Evolutionary conservation across 2,888 invertebrate genomes (phyloP), one percentile per base, ranked within the genome.

Genomic region (Piscicola geometra): DNA sequence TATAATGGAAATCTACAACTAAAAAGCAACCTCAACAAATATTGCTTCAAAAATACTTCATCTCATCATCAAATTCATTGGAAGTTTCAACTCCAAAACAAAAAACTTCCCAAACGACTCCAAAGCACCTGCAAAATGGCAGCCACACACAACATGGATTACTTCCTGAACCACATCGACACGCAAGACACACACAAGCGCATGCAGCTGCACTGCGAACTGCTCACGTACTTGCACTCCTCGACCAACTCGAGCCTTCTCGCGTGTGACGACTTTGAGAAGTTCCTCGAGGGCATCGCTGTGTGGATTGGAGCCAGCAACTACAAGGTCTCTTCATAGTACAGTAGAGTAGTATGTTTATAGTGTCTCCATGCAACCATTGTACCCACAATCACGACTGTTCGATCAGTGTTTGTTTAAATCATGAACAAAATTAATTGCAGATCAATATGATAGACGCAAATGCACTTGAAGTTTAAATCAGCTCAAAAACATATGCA

Each of bases 141-240:
- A 5, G 3, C 60, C 21, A 18, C 81, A 9, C 78, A 79, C 68
- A 76, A 77, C 35, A 76, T 85, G 76, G 83, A 83, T 78, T 81
- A 82, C 76, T 94, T 93, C 84, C 88, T 92, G 87, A 90, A 91
- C 79, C 89, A 90, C 83, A 89, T 94, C 85, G 88, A 89, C 77
- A 91, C 93, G 81, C 90, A 92, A 77, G 95, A 95, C 87, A 92
- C 93, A 5, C 33, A 35, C 21, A 73, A 36, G 33, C 52, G 64
- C 35, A 73, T 73, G 30, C 73, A 73, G 41, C 28, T 73, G 36
- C 64, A 73, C 41, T 28, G n/a, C 18, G 73, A 73, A 73, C 52
- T 73, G n/a, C 28, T 73, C n/a, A 41, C 28, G 25, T 73, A 73
- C 35, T 41, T 73, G 1, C 60, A 64, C 32, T 52, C 73, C 5